Percentiles rank a stretch among this genome's conserved stretches.
phyloP scores from a whole-genome alignment of 1,140 invertebrate species.

The Agraylea sexmaculata region DNA sequence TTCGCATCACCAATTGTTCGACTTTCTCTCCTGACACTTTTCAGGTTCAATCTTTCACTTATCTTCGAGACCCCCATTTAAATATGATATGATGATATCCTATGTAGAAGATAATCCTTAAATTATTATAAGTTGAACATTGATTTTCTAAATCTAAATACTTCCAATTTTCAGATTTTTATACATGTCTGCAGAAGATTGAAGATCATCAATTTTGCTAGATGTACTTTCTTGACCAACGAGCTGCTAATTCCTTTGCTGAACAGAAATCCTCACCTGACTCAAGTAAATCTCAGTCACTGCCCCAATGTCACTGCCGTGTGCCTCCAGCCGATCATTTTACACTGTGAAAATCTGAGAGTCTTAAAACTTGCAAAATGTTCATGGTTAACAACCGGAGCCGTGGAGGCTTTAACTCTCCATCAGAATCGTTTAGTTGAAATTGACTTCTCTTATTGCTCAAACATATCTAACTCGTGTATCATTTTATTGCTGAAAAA shows the following conservation, averaged over 20 bases:
- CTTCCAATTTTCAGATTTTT: slow-evolving; percentile 32
- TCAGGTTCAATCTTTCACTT: no score
- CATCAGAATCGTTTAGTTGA: slow-evolving; percentile 42
- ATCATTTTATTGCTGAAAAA: slow-evolving; percentile 44
- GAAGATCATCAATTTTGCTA: slow-evolving; percentile 37
- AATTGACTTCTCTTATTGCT: slow-evolving; percentile 42
- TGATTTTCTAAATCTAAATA: slow-evolving; percentile 3
- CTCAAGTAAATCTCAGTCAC: slow-evolving; percentile 40
- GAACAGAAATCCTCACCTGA: slow-evolving; percentile 33
- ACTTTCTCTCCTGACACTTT: slow-evolving; percentile 31
- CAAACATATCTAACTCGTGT: slow-evolving; percentile 39
- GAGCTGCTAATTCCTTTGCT: slow-evolving; percentile 39
- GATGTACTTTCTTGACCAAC: slow-evolving; percentile 37
- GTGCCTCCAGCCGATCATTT: slow-evolving; percentile 43
- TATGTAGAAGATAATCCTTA: slow-evolving; percentile 17
- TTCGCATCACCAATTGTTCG: slow-evolving; percentile 33
- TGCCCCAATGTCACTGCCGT: slow-evolving; percentile 41
- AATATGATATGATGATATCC: no score
- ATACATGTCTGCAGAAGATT: slow-evolving; percentile 33
- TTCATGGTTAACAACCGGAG: slow-evolving; percentile 43
- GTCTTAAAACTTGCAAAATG: slow-evolving; percentile 41
- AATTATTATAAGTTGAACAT: slow-evolving; percentile 3
- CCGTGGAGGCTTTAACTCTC: slow-evolving; percentile 42
- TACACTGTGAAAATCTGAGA: slow-evolving; percentile 39
- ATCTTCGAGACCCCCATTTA: no score